Base-by-base conservation (phyloP, 2,797 vertebrate genomes). In the Morus bassanus region DNA sequence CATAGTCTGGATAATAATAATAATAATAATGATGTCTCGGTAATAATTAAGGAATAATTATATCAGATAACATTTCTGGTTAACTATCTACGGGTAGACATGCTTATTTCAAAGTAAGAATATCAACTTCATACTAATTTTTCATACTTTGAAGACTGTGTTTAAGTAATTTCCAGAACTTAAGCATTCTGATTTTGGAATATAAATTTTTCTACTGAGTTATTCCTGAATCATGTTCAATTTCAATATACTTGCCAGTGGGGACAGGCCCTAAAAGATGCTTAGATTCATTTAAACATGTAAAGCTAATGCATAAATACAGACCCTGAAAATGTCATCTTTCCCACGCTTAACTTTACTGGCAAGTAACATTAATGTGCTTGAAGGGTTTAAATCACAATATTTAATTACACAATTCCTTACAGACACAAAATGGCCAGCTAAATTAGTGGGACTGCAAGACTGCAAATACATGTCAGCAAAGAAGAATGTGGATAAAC, bases 401-500 rank as follows among this genome's bases (percentile, higher is more conserved):
- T 65, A 67, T 91, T 93, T 92, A 85, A 95, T 91, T 48, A 64
- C 39, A 37, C 48, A 91, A 27, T 95, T 94, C 94, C 83, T 92
- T 89, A 85, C 45, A 95, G 86, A 85, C 68, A 90, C 19, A 64
- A 80, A 93, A 72, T 51, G 74, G 81, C 70, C 67, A 24, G 1
- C 68, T 86, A 93, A 88, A 93, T 95, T 82, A 61, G 79, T 89
- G 51, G 79, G 76, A 92, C 89, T 0, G 0, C 54, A 69, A 77
- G 69, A 85, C 82, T 93, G 69, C 76, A 94, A 84, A 92, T 92
- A 81, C 37, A 69, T 91, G 91, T 97, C 94, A 96, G 69, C 89
- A 81, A 92, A 91, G 86, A 96, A 96, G 96, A 97, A 97, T 96
- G 94, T 96, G 94, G 85, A 93, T 89, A 96, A 96, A 97, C 91